Conservation (phyloP, 2,797 vertebrate species). For the Gobionotothen gibberifrons region DNA sequence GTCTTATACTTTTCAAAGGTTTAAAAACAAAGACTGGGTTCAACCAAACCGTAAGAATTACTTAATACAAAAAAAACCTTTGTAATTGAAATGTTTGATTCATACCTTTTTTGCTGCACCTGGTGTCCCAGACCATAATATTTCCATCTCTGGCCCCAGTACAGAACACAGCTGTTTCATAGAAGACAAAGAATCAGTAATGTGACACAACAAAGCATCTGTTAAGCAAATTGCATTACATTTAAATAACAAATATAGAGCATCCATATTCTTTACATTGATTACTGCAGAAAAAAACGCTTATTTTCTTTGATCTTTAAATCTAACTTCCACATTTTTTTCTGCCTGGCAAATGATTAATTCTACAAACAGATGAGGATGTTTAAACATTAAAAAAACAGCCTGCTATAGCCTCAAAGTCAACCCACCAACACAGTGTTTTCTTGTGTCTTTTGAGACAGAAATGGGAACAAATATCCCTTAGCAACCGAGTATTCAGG, state of each 20-base stretch:
- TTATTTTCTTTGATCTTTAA: neutral
- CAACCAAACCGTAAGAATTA: neutral
- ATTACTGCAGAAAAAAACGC: neutral
- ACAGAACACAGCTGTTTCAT: constrained; percentile 91
- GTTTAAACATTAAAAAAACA: neutral
- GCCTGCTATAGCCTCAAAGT: too few relatives aligned
- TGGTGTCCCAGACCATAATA: constrained; percentile 97
- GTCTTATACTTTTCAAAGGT: neutral
- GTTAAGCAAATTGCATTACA: neutral
- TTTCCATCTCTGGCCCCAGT: constrained; percentile 98
- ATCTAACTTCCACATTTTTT: neutral
- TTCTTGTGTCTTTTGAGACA: neutral
- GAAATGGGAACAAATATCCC: neutral
- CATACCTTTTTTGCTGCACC: constrained; percentile 97
- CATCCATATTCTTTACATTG: neutral
- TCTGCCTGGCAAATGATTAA: neutral
- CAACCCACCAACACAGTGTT: neutral
- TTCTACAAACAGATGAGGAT: neutral
- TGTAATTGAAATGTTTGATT: neutral
- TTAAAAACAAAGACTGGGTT: neutral
- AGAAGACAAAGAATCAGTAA: constrained; percentile 11
- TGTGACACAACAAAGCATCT: neutral
- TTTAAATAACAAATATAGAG: neutral
- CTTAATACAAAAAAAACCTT: neutral
- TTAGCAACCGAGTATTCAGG: neutral